Conservation (phyloP, 2,113 vertebrate species). For the Barnardius zonarius region DNA sequence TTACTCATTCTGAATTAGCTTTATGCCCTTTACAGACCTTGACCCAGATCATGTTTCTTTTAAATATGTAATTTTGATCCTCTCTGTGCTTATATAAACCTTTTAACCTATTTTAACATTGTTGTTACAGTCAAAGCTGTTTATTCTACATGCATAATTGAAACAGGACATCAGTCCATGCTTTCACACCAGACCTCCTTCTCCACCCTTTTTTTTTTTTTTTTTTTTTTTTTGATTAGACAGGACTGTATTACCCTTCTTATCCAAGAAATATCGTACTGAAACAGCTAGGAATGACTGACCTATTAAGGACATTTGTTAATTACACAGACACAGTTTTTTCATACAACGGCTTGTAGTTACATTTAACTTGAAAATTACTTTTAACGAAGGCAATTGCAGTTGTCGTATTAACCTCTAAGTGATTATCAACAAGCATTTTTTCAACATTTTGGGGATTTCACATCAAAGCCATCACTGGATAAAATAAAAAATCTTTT, state of each 20-base stretch:
- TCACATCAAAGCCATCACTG: background rate
- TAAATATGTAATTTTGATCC: slow-evolving; percentile 12
- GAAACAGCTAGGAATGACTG: background rate
- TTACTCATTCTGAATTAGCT: slow-evolving; percentile 2
- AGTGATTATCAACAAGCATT: background rate
- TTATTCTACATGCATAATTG: background rate
- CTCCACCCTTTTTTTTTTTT: background rate
- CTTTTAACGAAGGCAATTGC: background rate
- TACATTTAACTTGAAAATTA: background rate
- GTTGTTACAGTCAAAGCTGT: background rate
- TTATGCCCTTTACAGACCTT: background rate
- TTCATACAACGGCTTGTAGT: background rate
- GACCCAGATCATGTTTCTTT: slow-evolving; percentile 7
- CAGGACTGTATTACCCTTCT: background rate
- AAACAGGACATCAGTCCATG: slow-evolving; percentile 29
- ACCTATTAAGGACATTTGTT: background rate
- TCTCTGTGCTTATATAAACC: slow-evolving; percentile 29
- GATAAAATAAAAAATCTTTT: background rate
- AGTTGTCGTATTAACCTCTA: background rate
- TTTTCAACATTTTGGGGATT: background rate
- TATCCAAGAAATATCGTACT: background rate
- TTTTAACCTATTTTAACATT: slow-evolving; percentile 38
- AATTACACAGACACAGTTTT: background rate
- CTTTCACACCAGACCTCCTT: background rate
- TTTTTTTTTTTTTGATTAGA: background rate